Percentiles rank a stretch among this genome's conserved stretches.
Evolutionary conservation across 2,797 vertebrate genomes (phyloP).

Genomic region (Pteropus rufus): DNA sequence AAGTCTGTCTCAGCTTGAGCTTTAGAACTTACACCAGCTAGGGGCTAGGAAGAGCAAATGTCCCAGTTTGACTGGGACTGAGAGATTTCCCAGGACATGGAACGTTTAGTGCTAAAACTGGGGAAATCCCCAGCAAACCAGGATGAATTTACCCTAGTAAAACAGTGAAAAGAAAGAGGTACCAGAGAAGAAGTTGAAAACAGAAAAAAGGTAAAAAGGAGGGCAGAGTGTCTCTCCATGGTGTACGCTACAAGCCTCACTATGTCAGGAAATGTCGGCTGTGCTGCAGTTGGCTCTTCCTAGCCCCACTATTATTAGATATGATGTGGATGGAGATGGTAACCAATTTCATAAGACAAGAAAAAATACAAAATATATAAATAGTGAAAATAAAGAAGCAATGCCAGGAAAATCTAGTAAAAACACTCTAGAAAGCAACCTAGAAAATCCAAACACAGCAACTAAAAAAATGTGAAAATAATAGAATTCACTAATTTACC

Average conservation of each 20-base stretch:
- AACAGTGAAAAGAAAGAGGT: neutral
- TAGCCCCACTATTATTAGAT: neutral
- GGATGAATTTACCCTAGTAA: neutral
- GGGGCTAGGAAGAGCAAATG: neutral
- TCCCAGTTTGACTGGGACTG: neutral
- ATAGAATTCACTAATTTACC: neutral
- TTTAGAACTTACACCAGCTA: neutral
- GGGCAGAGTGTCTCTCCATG: neutral
- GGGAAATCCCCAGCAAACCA: neutral
- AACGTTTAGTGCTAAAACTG: neutral
- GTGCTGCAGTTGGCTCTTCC: neutral
- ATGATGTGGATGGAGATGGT: neutral
- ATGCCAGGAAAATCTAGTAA: neutral
- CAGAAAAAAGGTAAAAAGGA: neutral
- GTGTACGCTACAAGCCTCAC: neutral
- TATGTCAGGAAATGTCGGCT: neutral
- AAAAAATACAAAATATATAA: neutral
- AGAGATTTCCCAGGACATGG: neutral
- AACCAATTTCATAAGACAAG: neutral
- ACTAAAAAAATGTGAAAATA: neutral
- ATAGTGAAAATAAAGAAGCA: neutral
- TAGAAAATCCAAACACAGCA: neutral
- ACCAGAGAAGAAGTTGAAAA: neutral
- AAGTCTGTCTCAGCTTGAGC: neutral
- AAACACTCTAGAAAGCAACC: neutral